Base-by-base conservation (phyloP, 2,888 invertebrate species). In the Prenolepis imparis region DNA sequence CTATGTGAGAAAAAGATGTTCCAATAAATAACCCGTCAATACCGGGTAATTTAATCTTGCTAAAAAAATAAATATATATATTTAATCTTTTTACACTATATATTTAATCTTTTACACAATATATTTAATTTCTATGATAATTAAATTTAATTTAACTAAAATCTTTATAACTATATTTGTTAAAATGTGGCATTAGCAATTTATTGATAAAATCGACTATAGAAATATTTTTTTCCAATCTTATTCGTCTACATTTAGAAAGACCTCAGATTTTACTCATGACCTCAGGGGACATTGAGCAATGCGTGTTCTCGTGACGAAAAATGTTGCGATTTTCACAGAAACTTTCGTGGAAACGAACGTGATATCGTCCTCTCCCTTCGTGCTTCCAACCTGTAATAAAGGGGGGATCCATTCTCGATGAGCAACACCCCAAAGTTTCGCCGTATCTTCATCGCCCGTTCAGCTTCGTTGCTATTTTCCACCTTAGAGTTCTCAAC, bases 381-480 rank as follows among this genome's bases (percentile, higher is more conserved):
- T 18, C 5, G 15, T 15, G 4, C 28, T 66, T 28, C 28, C 6
- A 52, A 4, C 3, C 32, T 4, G 15, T 3, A 8, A 15, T 5
- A 24, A 2, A 55, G 18, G 24, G 2, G 28, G 44, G 36, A 44
- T 67, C 70, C 55, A 36, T 15, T 18, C 6, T 55, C 44, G 18
- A 67, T 41, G 21, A 68, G 59, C 44, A 36, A 80, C 59, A 18
- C 21, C 32, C 21, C 21, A 48, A 80, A 24, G 12, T 44, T 59
- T 48, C 44, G n/a, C 55, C 73, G 41, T 85, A 68, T 52, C 32
- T 61, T 57, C 18, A 21, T 32, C 68, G 32, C 63, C 44, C 78
- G 21, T 24, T 4, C n/a, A 48, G 39, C 78, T 57, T 68, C 59
- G 55, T 72, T 55, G 75, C 84, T 52, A 24, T 52, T 44, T 64